phyloP scores from a whole-genome alignment of 1,140 invertebrate species.

The Diachasma alloeum region DNA sequence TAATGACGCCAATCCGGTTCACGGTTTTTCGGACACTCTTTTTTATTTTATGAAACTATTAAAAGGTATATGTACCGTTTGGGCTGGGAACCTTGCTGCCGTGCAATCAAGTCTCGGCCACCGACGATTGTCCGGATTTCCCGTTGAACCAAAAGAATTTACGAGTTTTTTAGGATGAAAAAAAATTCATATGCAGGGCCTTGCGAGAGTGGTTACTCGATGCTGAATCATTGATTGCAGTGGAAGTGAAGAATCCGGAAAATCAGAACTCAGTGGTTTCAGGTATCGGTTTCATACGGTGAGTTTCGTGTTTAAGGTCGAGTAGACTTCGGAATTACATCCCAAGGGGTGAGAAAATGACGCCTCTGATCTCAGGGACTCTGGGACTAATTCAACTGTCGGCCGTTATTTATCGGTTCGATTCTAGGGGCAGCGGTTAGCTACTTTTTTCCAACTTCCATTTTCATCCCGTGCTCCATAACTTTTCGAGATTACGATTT shows the following conservation, averaged over 20 bases:
- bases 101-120: too few species aligned
- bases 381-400: not conserved
- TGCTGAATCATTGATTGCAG: not conserved
- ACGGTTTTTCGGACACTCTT: not conserved
- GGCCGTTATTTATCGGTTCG: not conserved
- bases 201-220: not conserved
- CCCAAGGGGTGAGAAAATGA: not conserved
- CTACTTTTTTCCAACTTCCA: not conserved
- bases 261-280: not conserved
- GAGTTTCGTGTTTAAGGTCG: not conserved
- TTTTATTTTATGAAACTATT: too few species aligned
- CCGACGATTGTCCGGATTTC: too few species aligned
- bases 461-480: not conserved
- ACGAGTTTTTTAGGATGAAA: not conserved
- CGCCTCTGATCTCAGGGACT: not conserved
- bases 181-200: not conserved
- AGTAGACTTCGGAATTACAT: not conserved
- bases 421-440: not conserved
- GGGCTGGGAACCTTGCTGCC: too few species aligned
- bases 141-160: too few species aligned
- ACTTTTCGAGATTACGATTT: not conserved
- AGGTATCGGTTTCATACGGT: not conserved
- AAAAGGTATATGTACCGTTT: too few species aligned
- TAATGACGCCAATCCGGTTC: constrained; percentile 22
- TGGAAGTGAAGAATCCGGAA: not conserved